Conservation (phyloP, 2,888 invertebrate species). For the Nematopogon swammerdamellus region DNA sequence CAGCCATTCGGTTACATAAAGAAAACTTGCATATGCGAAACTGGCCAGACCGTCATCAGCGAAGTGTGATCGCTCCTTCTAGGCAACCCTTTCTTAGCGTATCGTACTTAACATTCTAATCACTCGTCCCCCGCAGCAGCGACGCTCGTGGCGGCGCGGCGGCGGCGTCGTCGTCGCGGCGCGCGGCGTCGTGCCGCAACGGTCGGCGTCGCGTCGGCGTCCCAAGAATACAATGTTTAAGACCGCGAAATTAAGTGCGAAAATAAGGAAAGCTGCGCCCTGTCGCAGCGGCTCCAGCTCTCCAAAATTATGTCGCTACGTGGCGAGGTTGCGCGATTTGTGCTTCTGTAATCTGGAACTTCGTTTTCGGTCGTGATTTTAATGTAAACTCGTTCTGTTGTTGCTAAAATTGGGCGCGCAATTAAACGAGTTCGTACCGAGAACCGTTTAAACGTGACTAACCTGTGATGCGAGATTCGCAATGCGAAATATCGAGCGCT, state of each 20-base stretch:
- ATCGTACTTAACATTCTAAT: conserved; percentile 46
- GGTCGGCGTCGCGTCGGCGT: background rate
- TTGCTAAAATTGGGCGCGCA: too few species aligned
- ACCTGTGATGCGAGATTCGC: too few species aligned
- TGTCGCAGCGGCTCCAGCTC: background rate
- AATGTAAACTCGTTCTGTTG: too few species aligned
- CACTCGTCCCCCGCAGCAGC: conserved; percentile 17
- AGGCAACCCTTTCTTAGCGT: conserved; percentile 33
- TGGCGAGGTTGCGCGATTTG: background rate
- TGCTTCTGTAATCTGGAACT: background rate
- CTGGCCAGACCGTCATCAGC: too few species aligned
- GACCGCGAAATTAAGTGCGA: conserved; percentile 41
- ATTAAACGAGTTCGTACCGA: too few species aligned
- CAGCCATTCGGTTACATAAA: too few species aligned
- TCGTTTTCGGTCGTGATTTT: background rate
- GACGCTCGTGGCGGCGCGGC: conserved; percentile 17
- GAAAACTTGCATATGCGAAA: too few species aligned
- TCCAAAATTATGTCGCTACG: background rate
- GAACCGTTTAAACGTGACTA: too few species aligned
- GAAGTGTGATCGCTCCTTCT: too few species aligned
- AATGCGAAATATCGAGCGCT: too few species aligned
- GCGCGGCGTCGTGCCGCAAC: too few species aligned
- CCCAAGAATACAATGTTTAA: conserved; percentile 33
- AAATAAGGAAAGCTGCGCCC: conserved; percentile 22
- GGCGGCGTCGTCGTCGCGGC: too few species aligned